These are phyloP conservation scores for Sturnus vulgaris DNA, from an alignment of 2,113 vertebrate species.

Conservation along the genomic window DNA sequence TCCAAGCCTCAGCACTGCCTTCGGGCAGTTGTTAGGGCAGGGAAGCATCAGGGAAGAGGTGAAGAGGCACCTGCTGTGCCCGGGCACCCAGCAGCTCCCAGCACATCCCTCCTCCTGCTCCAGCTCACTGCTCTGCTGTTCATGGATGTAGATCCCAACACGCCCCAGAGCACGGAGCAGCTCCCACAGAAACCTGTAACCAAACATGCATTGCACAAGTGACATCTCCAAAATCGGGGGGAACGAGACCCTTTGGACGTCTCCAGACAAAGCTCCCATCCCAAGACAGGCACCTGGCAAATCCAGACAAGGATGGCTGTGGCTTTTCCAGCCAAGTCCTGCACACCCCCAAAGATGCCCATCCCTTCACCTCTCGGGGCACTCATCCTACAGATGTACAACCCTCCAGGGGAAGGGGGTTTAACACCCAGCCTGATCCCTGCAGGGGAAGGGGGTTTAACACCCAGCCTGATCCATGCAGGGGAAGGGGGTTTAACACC, in stretches of 20 bases:
- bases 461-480: no score
- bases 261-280: background rate
- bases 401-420: background rate
- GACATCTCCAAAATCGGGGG: background rate
- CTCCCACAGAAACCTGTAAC: background rate
- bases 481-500: background rate
- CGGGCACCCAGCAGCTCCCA: background rate
- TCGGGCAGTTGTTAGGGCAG: background rate
- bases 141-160: background rate
- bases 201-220: background rate
- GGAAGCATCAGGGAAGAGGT: background rate
- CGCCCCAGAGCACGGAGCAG: background rate
- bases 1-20: background rate
- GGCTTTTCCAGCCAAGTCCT: background rate
- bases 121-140: background rate
- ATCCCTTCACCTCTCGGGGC: background rate
- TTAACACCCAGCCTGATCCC: background rate
- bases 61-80: background rate
- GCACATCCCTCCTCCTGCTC: background rate
- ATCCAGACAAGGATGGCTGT: background rate
- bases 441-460: background rate
- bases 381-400: accelerated
- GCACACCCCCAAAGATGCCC: background rate
- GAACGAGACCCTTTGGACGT: background rate
- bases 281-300: background rate